phyloP scores from a whole-genome alignment of 2,888 invertebrate species.

The Aphidoletes aphidimyza region DNA sequence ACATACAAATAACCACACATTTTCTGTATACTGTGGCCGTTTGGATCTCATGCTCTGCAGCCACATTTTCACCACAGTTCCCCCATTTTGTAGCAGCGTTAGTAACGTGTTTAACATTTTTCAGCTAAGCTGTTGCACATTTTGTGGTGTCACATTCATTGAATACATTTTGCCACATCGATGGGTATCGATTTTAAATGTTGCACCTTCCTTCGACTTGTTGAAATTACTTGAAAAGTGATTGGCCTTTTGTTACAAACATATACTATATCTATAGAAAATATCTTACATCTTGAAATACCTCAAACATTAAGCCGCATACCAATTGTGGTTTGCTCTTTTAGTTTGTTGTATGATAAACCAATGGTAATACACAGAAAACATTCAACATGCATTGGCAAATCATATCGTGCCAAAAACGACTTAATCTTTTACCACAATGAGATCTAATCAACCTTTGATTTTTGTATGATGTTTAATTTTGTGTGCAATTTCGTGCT shows the following conservation, averaged over 20 bases:
- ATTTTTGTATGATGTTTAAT: constrained; percentile 14
- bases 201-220: background rate
- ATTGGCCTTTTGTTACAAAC: background rate
- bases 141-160: background rate
- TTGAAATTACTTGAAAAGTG: background rate
- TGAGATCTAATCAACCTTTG: constrained; percentile 32
- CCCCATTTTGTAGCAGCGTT: background rate
- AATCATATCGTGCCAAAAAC: constrained; percentile 19
- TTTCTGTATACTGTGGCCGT: background rate
- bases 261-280: too few relatives aligned
- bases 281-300: background rate
- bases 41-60: background rate
- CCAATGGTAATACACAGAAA: too few relatives aligned
- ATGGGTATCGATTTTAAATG: background rate
- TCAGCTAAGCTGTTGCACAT: background rate
- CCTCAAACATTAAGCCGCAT: too few relatives aligned
- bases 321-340: too few relatives aligned
- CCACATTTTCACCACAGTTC: background rate
- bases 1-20: too few relatives aligned
- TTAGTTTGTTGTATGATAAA: too few relatives aligned
- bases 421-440: background rate
- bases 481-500: background rate
- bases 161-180: background rate
- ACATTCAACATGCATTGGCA: background rate
- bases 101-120: background rate